phyloP scores from a whole-genome alignment of 2,888 invertebrate genomes.

The Barypeithes pellucidus region DNA sequence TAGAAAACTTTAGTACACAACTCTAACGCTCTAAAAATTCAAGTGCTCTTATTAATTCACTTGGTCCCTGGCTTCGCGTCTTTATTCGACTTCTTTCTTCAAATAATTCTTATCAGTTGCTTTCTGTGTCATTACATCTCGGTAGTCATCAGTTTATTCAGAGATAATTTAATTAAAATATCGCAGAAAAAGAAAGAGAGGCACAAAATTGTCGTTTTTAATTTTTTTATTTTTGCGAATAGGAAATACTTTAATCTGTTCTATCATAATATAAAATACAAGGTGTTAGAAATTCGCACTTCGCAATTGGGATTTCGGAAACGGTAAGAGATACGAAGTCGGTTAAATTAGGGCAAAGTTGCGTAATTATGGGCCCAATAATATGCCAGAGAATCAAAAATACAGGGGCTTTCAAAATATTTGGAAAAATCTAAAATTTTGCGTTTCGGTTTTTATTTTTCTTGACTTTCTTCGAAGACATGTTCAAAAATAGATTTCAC shows the following conservation, averaged over 20 bases:
- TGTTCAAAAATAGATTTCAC: no score
- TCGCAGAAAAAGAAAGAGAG: constrained; percentile 18
- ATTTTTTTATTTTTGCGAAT: not conserved
- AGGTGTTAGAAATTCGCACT: no score
- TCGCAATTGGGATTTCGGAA: no score
- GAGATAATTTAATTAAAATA: constrained; percentile 42
- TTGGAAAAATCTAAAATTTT: no score
- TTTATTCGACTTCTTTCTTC: constrained; percentile 30
- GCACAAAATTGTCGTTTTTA: constrained; percentile 10
- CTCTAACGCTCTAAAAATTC: constrained; percentile 35
- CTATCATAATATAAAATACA: no score
- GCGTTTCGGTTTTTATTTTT: no score
- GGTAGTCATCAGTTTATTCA: constrained; percentile 33
- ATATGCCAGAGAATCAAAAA: no score
- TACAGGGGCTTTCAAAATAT: no score
- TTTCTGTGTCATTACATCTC: constrained; percentile 47
- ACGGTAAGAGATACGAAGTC: no score
- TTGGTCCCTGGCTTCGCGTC: constrained; percentile 35
- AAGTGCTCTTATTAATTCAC: constrained; percentile 42
- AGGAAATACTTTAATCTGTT: not conserved
- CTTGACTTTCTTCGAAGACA: no score
- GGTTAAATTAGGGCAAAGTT: no score
- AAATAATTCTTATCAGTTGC: constrained; percentile 39
- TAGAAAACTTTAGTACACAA: constrained; percentile 30
- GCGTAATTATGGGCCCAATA: no score